phyloP scores from a whole-genome alignment of 2,113 vertebrate species.

The Tautogolabrus adspersus region DNA sequence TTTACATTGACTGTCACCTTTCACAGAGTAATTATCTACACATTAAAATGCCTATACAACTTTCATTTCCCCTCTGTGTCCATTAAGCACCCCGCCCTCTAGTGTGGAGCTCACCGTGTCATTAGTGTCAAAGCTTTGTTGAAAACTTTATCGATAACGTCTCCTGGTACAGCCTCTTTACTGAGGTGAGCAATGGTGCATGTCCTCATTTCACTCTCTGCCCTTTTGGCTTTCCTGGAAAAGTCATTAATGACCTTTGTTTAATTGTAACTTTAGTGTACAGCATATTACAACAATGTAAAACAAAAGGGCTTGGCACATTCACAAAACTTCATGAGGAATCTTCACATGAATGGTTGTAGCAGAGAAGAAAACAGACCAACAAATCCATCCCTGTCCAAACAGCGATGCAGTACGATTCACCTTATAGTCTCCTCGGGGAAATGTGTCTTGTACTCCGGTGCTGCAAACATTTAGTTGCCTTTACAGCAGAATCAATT shows the following conservation, averaged over 20 bases:
- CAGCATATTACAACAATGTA: not conserved
- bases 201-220: not conserved
- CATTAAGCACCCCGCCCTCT: not conserved
- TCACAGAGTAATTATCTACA: constrained; percentile 38
- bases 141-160: constrained; percentile 7
- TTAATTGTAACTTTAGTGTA: not conserved
- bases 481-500: no score
- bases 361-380: no score
- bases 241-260: not conserved
- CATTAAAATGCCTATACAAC: constrained; percentile 25
- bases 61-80: constrained; percentile 1
- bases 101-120: not conserved
- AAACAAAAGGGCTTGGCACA: not conserved
- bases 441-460: no score
- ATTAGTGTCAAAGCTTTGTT: constrained; percentile 20
- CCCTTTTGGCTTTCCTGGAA: not conserved
- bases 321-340: no score
- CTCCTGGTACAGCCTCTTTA: not conserved
- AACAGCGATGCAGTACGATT: no score
- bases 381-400: no score
- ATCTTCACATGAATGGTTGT: no score
- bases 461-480: no score
- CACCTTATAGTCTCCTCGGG: no score
- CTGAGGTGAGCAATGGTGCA: constrained; percentile 13
- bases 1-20: constrained; percentile 3